Percentiles rank a stretch among this genome's conserved stretches.
Conservation (phyloP, 2,113 vertebrate genomes). For the Acrocephalus arundinaceus region DNA sequence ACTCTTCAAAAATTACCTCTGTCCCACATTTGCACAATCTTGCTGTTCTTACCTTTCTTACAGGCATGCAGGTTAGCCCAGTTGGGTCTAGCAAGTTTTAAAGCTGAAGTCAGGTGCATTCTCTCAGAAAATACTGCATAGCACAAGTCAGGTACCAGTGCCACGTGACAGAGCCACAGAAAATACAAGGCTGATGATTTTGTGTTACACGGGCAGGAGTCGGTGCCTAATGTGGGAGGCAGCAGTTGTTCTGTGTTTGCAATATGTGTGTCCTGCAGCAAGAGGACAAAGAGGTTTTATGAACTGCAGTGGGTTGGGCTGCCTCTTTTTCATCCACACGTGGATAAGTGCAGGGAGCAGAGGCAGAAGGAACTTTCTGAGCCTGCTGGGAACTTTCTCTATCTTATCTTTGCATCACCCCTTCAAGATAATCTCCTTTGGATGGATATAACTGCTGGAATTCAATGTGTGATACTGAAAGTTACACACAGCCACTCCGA, state of each 20-base stretch:
- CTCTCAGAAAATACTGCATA: neutral
- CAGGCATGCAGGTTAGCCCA: neutral
- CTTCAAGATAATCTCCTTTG: neutral
- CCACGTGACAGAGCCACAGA: neutral
- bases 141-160: neutral
- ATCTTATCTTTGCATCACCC: neutral
- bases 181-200: neutral
- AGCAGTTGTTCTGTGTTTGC: neutral
- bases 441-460: neutral
- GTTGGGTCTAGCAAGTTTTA: neutral
- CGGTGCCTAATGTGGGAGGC: neutral
- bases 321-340: neutral
- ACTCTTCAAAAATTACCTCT: neutral
- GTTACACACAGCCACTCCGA: neutral
- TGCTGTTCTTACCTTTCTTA: neutral
- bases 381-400: neutral
- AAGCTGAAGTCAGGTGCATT: rapidly evolving
- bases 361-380: neutral
- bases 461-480: neutral
- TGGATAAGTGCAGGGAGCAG: neutral
- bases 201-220: neutral
- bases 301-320: neutral
- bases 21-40: neutral
- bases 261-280: neutral
- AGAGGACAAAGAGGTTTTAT: neutral